Evolutionary conservation across 2,113 vertebrate species (phyloP).

Genomic region (Myrmecobius fasciatus): DNA sequence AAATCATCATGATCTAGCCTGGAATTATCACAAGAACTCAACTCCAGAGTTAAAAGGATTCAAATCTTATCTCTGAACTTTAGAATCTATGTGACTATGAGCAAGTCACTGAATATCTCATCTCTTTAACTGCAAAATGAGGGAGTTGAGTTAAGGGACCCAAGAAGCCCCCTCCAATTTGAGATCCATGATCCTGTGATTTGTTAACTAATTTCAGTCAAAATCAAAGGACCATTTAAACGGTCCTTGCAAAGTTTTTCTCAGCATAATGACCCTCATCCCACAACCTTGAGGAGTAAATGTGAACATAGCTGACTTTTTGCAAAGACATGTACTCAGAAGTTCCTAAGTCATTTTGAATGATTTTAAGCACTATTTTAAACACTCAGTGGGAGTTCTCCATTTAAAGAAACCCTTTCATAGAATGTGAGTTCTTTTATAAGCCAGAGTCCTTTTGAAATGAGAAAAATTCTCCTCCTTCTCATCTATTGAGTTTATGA

Average conservation of each 20-base stretch:
- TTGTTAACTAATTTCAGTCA: background rate
- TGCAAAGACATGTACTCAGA: background rate
- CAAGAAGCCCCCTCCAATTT: no score
- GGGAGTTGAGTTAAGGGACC: background rate
- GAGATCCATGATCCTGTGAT: background rate
- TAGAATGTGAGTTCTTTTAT: background rate
- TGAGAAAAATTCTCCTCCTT: background rate
- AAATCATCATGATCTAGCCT: background rate
- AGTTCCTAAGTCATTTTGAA: background rate
- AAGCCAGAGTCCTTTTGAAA: background rate
- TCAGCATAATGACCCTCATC: background rate
- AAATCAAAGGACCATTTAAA: background rate
- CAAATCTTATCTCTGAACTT: background rate
- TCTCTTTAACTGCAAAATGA: background rate
- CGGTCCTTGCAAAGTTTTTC: background rate
- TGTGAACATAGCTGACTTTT: background rate
- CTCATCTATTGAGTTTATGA: background rate
- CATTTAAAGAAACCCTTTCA: background rate
- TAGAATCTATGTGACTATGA: background rate
- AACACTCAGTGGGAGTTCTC: background rate
- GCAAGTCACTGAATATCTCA: background rate
- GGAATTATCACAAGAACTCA: background rate
- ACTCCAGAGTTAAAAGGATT: background rate
- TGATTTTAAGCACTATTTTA: background rate
- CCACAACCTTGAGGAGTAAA: background rate